Conservation (phyloP, 2,888 invertebrate species). For the Lasioglossum vierecki region DNA sequence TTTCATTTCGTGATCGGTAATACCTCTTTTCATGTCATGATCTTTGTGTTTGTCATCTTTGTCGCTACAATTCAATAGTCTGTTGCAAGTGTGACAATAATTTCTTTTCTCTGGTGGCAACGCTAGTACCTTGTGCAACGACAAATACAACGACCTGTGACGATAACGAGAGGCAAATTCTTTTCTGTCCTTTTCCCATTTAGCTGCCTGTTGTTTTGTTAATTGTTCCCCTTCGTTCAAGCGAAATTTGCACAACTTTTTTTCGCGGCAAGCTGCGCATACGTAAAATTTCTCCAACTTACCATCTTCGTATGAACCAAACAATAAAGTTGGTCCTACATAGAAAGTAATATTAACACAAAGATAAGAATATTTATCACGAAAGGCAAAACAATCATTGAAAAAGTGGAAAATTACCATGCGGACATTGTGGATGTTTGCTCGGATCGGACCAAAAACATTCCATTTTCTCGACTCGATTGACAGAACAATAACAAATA, state of each 20-base stretch:
- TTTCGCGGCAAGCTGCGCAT: conserved; percentile 93
- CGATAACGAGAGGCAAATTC: conserved; percentile 85
- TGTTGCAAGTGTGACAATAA: conserved; percentile 88
- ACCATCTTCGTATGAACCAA: conserved; percentile 84
- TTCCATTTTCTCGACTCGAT: conserved; percentile 53
- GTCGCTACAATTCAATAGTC: conserved; percentile 84
- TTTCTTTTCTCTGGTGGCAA: conserved; percentile 80
- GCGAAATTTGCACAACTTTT: conserved; percentile 91
- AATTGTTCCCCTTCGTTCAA: conserved; percentile 85
- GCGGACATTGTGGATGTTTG: conserved; percentile 89
- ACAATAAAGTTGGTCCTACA: conserved; percentile 88
- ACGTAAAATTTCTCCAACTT: conserved; percentile 89
- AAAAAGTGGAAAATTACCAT: conserved; percentile 85
- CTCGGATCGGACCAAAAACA: conserved; percentile 84
- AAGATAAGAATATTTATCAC: conserved; percentile 2
- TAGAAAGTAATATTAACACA: not conserved
- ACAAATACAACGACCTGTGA: conserved; percentile 85
- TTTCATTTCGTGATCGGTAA: conserved; percentile 86
- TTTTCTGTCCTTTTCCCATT: conserved; percentile 85
- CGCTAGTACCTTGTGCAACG: conserved; percentile 85
- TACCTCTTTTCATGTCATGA: conserved; percentile 85
- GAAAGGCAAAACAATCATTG: not conserved
- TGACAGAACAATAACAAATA: not conserved
- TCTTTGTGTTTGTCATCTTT: conserved; percentile 84
- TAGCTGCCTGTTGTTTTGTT: conserved; percentile 80